These are phyloP conservation scores for Porites evermanni DNA, from an alignment of 92 coral and sea anemone genomes.

Conservation along the genomic window DNA sequence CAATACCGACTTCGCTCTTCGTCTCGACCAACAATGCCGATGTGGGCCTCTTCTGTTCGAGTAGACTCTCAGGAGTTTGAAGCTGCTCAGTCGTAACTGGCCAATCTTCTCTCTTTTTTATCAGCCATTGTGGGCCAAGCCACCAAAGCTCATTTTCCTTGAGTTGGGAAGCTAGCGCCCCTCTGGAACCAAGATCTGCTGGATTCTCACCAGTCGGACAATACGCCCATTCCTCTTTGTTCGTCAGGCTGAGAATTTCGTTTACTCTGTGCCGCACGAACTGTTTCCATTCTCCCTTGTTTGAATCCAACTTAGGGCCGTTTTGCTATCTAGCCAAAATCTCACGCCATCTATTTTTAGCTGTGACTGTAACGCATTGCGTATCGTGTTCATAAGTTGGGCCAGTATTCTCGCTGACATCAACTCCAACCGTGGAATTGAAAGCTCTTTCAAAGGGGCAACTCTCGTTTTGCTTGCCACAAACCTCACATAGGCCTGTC, in stretches of 20 bases:
- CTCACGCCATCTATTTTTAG: background rate
- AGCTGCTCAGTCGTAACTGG: background rate
- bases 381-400: constrained; percentile 6
- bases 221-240: too few relatives aligned
- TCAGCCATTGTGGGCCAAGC: constrained; percentile 20
- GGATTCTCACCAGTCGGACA: too few relatives aligned
- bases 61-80: constrained; percentile 23
- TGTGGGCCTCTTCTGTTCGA: constrained; percentile 19
- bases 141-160: constrained; percentile 37
- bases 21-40: constrained; percentile 4
- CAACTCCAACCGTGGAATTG: background rate
- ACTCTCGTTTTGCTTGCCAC: constrained; percentile 32
- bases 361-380: constrained; percentile 1
- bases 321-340: too few relatives aligned
- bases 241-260: too few relatives aligned
- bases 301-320: background rate
- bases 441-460: constrained; percentile 31
- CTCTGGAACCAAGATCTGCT: background rate
- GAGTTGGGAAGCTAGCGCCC: constrained; percentile 17
- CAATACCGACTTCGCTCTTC: too few relatives aligned
- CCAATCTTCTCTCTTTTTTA: constrained; percentile 13
- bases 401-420: background rate
- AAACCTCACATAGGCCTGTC: constrained; percentile 16
- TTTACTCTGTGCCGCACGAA: too few relatives aligned
- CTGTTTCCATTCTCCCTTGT: background rate